These are phyloP conservation scores for Dicrostonyx torquatus DNA, from an alignment of 2,797 vertebrate species.

Conservation along the genomic window DNA sequence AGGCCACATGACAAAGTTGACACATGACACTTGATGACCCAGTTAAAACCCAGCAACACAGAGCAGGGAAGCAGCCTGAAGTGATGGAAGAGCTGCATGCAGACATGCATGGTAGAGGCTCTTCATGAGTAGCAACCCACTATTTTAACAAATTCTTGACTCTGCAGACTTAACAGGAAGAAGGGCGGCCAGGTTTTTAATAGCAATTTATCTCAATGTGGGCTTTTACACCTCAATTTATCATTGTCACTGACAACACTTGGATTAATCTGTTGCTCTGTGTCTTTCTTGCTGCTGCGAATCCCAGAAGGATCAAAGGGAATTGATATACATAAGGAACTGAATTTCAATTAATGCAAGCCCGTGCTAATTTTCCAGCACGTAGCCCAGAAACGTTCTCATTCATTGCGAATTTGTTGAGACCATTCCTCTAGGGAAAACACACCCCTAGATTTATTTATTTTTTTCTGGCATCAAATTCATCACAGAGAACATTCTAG, in stretches of 20 bases:
- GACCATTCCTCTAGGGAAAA: slow-evolving; percentile 76
- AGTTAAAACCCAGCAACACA: background rate
- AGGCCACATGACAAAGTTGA: background rate
- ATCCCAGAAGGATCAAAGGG: slow-evolving; percentile 82
- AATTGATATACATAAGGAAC: slow-evolving; percentile 82
- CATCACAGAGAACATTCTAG: slow-evolving; percentile 47
- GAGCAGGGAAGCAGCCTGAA: background rate
- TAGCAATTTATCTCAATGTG: slow-evolving; percentile 80
- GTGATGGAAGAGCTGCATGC: background rate
- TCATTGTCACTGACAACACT: slow-evolving; percentile 81
- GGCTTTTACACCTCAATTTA: slow-evolving; percentile 84
- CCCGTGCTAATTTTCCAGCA: slow-evolving; percentile 81
- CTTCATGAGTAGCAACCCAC: background rate
- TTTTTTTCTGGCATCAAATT: slow-evolving; percentile 70
- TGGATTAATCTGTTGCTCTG: slow-evolving; percentile 84
- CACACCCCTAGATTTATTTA: slow-evolving; percentile 68
- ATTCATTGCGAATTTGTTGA: slow-evolving; percentile 77
- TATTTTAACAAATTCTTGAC: slow-evolving; percentile 61
- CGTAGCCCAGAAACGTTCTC: slow-evolving; percentile 80
- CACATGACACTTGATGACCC: no score
- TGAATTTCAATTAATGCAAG: slow-evolving; percentile 83
- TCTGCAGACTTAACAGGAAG: slow-evolving; percentile 52
- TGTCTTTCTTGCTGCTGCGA: slow-evolving; percentile 74
- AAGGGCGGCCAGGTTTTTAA: slow-evolving; percentile 54
- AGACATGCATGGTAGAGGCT: background rate